These are phyloP conservation scores for Dallia pectoralis DNA, from an alignment of 2,797 vertebrate genomes.

Conservation along the genomic window DNA sequence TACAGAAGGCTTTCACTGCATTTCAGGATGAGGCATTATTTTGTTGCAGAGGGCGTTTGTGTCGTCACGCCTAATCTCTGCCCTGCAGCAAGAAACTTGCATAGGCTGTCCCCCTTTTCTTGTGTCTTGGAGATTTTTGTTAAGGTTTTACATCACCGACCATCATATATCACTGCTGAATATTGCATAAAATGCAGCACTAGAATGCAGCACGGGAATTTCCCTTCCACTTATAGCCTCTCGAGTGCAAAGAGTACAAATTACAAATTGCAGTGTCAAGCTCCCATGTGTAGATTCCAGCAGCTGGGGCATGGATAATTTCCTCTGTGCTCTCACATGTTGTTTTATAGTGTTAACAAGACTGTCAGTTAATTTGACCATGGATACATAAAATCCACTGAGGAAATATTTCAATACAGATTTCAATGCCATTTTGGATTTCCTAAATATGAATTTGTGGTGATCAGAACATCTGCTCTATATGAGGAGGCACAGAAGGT, in stretches of 20 bases:
- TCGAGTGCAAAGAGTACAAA: slow-evolving; percentile 12
- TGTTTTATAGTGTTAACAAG: too few species aligned
- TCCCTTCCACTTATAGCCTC: slow-evolving; percentile 21
- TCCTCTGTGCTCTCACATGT: not conserved
- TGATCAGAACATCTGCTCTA: too few species aligned
- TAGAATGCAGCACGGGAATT: slow-evolving; percentile 46
- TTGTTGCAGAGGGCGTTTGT: not conserved
- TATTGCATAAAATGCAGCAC: slow-evolving; percentile 49
- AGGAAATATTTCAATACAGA: too few species aligned
- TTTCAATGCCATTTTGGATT: too few species aligned
- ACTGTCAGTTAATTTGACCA: too few species aligned
- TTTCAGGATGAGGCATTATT: not conserved
- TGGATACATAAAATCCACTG: too few species aligned
- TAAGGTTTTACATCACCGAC: slow-evolving; percentile 31
- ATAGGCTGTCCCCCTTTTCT: not conserved
- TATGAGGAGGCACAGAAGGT: too few species aligned
- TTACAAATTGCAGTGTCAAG: slow-evolving; percentile 22
- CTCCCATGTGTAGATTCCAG: not conserved
- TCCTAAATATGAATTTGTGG: too few species aligned
- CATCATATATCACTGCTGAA: slow-evolving; percentile 54
- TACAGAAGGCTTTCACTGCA: not conserved
- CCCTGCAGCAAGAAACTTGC: slow-evolving; percentile 8
- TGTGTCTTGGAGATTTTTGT: slow-evolving; percentile 22
- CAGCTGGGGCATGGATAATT: not conserved
- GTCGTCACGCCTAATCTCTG: slow-evolving; percentile 24